These are phyloP conservation scores for Sebastes aleutianus DNA, from an alignment of 2,797 vertebrate genomes.

Conservation along the genomic window DNA sequence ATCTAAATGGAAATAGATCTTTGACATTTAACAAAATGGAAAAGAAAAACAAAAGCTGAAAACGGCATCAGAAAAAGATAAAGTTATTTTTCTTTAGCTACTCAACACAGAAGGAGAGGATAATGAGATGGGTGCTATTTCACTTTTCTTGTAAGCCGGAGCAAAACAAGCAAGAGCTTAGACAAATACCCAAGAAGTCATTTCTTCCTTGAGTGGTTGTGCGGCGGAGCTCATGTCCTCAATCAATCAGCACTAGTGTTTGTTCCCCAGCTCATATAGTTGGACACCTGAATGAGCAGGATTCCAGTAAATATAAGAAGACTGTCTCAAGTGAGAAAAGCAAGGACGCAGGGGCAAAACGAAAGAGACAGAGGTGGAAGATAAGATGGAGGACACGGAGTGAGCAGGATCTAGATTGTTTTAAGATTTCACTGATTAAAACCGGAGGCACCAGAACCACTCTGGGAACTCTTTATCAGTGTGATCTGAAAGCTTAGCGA, in stretches of 20 bases:
- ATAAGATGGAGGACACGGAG: constrained; percentile 23
- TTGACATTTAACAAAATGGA: constrained; percentile 57
- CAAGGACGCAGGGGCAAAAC: background rate
- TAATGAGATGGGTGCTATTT: constrained; percentile 51
- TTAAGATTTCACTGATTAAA: constrained; percentile 42
- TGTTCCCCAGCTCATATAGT: background rate
- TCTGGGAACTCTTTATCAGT: constrained; percentile 18
- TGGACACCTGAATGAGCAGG: background rate
- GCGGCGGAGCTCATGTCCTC: background rate
- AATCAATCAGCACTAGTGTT: constrained; percentile 24
- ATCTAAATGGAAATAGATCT: constrained; percentile 64
- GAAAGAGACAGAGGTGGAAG: constrained; percentile 1
- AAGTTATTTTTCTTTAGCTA: background rate
- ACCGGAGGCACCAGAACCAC: constrained; percentile 8
- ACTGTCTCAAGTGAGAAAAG: background rate
- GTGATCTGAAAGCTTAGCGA: constrained; percentile 29
- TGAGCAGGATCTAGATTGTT: constrained; percentile 17
- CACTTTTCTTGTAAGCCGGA: constrained; percentile 41
- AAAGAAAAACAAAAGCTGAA: constrained; percentile 24
- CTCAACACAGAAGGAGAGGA: constrained; percentile 16
- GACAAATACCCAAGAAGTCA: constrained; percentile 30
- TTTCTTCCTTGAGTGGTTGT: constrained; percentile 41
- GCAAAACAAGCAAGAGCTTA: constrained; percentile 25
- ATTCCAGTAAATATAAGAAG: background rate
- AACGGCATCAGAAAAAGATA: constrained; percentile 14